Evolutionary conservation across 2,888 invertebrate species (phyloP).

Genomic region (Catocala fraxini): DNA sequence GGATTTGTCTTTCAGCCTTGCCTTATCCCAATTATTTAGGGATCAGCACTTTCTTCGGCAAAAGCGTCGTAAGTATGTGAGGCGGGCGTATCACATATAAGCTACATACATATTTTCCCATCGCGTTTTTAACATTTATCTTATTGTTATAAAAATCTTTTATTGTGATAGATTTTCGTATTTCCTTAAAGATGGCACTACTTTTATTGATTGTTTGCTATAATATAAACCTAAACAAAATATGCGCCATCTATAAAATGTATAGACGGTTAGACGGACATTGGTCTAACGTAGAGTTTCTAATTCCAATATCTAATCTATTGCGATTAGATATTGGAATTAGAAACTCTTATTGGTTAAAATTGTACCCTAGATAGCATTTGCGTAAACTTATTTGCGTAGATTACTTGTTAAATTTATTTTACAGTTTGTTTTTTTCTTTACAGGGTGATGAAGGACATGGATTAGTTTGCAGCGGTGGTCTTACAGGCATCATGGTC

Average conservation of each 20-base stretch:
- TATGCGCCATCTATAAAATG: no score
- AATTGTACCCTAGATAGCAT: no score
- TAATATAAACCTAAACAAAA: no score
- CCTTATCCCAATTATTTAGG: constrained; percentile 34
- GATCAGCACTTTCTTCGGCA: constrained; percentile 29
- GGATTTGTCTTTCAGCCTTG: constrained; percentile 17
- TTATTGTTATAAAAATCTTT: neutral
- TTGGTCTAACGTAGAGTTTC: no score
- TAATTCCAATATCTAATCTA: no score
- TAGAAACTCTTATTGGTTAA: no score
- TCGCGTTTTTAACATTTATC: neutral
- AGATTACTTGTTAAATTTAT: no score
- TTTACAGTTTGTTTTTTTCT: neutral
- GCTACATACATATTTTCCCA: neutral
- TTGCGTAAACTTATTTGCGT: no score
- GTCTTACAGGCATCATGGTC: constrained; percentile 63
- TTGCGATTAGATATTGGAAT: no score
- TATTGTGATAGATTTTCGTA: neutral
- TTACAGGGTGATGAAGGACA: constrained; percentile 67
- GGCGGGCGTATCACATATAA: constrained; percentile 3
- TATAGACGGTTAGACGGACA: no score
- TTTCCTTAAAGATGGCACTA: neutral
- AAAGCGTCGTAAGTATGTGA: neutral
- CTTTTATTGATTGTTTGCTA: no score
- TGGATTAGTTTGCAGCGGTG: constrained; percentile 59